These are phyloP conservation scores for Nomada fabriciana DNA, from an alignment of 2,888 invertebrate genomes.

Conservation along the genomic window DNA sequence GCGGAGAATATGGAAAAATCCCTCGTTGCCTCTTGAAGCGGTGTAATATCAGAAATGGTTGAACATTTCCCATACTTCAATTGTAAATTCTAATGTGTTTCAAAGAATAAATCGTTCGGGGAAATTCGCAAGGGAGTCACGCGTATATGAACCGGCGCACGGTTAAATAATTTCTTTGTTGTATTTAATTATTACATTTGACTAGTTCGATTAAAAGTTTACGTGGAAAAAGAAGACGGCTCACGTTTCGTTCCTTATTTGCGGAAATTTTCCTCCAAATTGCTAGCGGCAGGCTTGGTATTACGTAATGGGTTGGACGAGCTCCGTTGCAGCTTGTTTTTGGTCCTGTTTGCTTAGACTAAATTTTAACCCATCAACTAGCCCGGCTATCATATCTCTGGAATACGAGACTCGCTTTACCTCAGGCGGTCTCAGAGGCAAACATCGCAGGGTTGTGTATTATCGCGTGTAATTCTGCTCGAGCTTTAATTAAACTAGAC, in stretches of 20 bases:
- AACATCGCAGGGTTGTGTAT: slow-evolving; percentile 45
- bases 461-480: slow-evolving; percentile 52
- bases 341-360: slow-evolving; percentile 35
- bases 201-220: not conserved
- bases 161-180: no score
- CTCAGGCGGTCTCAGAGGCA: slow-evolving; percentile 53
- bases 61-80: no score
- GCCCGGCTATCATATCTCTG: slow-evolving; percentile 42
- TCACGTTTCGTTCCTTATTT: not conserved
- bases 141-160: no score
- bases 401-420: slow-evolving; percentile 57
- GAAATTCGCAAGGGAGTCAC: no score
- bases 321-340: slow-evolving; percentile 29
- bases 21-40: no score
- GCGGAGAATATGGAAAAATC: no score
- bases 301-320: not conserved
- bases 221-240: no score
- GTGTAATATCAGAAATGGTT: no score
- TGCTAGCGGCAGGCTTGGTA: not conserved
- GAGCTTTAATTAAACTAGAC: slow-evolving; percentile 55
- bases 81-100: no score
- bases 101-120: no score
- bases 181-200: no score
- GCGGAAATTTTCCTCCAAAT: not conserved
- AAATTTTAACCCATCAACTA: slow-evolving; percentile 56